Evolutionary conservation across 1,140 invertebrate genomes (phyloP), one percentile per base, ranked within the genome.

Genomic region (Littorina saxatilis): DNA sequence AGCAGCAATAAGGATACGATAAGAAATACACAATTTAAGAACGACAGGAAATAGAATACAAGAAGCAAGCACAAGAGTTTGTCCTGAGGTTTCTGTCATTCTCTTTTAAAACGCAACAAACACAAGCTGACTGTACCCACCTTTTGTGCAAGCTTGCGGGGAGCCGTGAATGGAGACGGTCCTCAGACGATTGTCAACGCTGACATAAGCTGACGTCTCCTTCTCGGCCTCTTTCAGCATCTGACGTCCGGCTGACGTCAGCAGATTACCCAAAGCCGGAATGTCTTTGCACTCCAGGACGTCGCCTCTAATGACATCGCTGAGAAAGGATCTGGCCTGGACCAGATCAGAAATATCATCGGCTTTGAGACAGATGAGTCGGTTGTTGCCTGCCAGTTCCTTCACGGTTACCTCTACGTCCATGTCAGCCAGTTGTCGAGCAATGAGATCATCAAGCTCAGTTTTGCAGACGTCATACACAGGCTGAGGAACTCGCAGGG

Each of bases 141-240:
- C 63, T 68, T 66, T 61, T 2, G 43, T 39, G 63, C 81, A 72
- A 15, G 73, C 79, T 39, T 55, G 29, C 2, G 27, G 13, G 2
- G 23, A 68, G 15, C 90, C 90, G 74, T 87, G 80, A 13, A 91
- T 63, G 23, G 82, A 80, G 2, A 91, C 15, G 15, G 82, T 84
- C 37, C 86, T 81, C 27, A 72, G 80, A 40, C 88, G 83, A 17
- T 85, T 68, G 68, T 90, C 86, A 9, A 84, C n/a, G n/a, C 55
- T 47, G 43, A 90, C 86, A 17, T 84, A 27, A 50, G 83, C 82
- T 4, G 78, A 61, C 1, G 83, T 87, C 43, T 77, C 63, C 27
- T 83, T 70, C 78, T 87, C 85, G 0, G 87, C 85, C 7, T 77
- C 43, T 37, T 82, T 73, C 7, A 89, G 47, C 20, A 78, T 63